Evolutionary conservation across 2,797 vertebrate genomes (phyloP), one percentile per base, ranked within the genome.

Genomic region (Gymnothorax javanicus): DNA sequence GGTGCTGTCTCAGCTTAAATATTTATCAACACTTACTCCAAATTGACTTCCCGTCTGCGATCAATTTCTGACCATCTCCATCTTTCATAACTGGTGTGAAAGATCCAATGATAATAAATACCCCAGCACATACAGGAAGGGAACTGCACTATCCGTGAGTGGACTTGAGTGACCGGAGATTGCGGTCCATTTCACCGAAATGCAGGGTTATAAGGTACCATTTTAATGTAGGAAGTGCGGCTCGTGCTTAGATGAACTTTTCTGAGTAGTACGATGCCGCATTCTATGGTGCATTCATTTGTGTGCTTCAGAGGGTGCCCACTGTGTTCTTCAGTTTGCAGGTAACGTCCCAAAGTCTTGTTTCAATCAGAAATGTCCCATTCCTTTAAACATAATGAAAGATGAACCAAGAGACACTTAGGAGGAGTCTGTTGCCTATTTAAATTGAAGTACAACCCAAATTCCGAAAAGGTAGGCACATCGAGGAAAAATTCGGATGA

Each of bases 1-100:
- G 43, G 27, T 84, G 82, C 43, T 69, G 23, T 52, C 43, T 20
- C 75, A 81, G 84, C 43, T 85, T 56, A 73, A 85, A 85, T 85
- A 71, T 77, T 77, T 52, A 77, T 77, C 71, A 75, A 77, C 73
- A 8, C 67, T 71, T 57, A 73, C 62, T 73, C 23, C 25, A n/a
- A 5, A 23, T 25, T 13, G 23, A 57, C 50, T 69, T 73, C 83
- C 84, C 54, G 52, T 85, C 84, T 57, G 84, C 33, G 5, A 50
- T 69, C 20, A 8, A 15, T 84, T 71, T 73, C 62, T 50, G 50
- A 69, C 67, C 33, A 27, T 17, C 83, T 59, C 73, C 73, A 17
- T 62, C 7, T 60, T 83, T 59, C 54, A 17, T 33, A 84, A 23
- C 83, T n/a, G 13, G 43, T 54, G 84, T 15, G 62, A 85, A 73